Evolutionary conservation across 2,113 vertebrate species (phyloP).

Genomic region (Grallaria varia): DNA sequence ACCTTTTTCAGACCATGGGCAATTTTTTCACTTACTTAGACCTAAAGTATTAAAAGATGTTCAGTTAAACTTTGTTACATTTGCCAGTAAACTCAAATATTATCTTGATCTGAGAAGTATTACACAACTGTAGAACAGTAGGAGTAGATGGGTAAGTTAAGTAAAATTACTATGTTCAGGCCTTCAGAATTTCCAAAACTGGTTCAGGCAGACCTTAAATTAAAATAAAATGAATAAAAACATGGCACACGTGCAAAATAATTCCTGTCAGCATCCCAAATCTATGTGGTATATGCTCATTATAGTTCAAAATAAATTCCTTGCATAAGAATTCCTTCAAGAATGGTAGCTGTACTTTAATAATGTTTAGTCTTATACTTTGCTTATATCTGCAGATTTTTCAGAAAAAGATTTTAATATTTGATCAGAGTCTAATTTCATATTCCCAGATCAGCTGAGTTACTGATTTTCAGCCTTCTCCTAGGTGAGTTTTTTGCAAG

Average conservation of each 20-base stretch:
- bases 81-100: not conserved
- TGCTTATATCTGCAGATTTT: not conserved
- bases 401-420: not conserved
- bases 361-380: not conserved
- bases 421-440: not conserved
- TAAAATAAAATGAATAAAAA: not conserved
- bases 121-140: not conserved
- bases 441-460: slow-evolving; percentile 10
- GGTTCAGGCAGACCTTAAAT: not conserved
- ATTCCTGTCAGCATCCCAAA: not conserved
- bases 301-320: not conserved
- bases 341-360: not conserved
- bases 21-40: not conserved
- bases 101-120: not conserved
- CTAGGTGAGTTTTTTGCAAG: slow-evolving; percentile 20
- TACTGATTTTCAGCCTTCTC: slow-evolving; percentile 7
- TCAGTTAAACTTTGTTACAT: not conserved
- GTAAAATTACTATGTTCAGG: not conserved
- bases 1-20: not conserved
- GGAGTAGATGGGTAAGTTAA: not conserved
- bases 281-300: not conserved
- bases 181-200: not conserved
- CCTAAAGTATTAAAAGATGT: not conserved
- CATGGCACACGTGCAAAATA: not conserved
- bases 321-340: not conserved